Evolutionary conservation across 2,113 vertebrate species (phyloP).

Genomic region (Podilymbus podiceps): DNA sequence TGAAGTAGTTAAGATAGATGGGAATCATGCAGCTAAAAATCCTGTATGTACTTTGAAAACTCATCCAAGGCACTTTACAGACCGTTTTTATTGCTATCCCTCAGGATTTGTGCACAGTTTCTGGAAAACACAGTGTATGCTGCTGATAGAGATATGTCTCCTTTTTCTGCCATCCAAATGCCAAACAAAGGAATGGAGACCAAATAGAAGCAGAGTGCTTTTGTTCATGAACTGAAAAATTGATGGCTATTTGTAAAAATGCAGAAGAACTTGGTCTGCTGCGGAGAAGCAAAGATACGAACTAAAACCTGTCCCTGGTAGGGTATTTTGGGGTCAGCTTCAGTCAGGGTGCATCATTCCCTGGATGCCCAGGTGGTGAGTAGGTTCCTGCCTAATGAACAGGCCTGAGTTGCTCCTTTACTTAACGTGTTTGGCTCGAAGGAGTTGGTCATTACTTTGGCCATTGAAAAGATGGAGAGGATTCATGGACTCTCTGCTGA

Average conservation of each 20-base stretch:
- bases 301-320: constrained; percentile 52
- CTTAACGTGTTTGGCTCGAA: neutral
- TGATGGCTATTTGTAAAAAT: constrained; percentile 51
- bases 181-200: constrained; percentile 47
- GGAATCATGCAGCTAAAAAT: neutral
- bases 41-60: neutral
- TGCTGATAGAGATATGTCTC: constrained; percentile 22
- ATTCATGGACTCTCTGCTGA: neutral
- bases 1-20: constrained; percentile 11
- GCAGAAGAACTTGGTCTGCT: constrained; percentile 45
- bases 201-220: constrained; percentile 38
- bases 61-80: neutral
- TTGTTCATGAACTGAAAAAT: constrained; percentile 61
- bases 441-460: neutral
- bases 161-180: constrained; percentile 37
- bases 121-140: neutral
- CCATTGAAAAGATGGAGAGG: neutral
- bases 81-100: neutral
- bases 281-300: constrained; percentile 64
- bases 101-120: constrained; percentile 1
- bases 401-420: neutral
- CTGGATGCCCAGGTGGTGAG: neutral
- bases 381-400: neutral
- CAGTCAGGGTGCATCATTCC: neutral
- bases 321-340: constrained; percentile 33